Evolutionary conservation across 37 sponge, comb jelly and placozoan species (phyloP).

Genomic region (Aplysina aerophoba): DNA sequence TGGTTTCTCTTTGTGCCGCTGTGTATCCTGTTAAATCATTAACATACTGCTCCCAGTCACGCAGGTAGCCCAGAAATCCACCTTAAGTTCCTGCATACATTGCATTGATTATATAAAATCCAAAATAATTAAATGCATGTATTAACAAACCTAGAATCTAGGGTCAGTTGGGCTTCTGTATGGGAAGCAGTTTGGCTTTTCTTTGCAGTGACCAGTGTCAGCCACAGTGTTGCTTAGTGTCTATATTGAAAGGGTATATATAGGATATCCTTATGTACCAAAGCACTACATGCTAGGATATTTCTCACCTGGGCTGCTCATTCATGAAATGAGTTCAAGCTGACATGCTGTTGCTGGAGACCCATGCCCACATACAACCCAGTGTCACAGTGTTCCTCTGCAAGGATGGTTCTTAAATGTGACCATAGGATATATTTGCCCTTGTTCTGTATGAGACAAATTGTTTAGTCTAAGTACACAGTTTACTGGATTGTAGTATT

Average conservation of each 20-base stretch:
- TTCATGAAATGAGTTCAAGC: neutral
- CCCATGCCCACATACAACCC: conserved; percentile 5
- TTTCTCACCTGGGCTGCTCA: conserved; percentile 22
- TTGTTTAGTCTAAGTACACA: neutral
- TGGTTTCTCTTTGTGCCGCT: no score
- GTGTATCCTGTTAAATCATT: conserved; percentile 3
- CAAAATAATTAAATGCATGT: no score
- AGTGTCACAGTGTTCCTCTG: neutral
- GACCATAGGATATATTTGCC: conserved; percentile 6
- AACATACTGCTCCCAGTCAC: conserved; percentile 40
- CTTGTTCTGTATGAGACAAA: neutral
- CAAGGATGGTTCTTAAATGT: neutral
- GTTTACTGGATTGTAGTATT: neutral
- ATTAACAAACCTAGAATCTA: conserved; percentile 5
- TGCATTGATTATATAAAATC: no score
- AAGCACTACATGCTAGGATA: conserved; percentile 1
- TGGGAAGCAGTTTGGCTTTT: neutral
- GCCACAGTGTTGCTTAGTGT: conserved; percentile 1
- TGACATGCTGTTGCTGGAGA: neutral
- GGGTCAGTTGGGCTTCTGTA: conserved; percentile 6
- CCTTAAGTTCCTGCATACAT: conserved; percentile 25
- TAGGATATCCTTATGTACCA: neutral
- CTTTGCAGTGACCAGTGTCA: neutral
- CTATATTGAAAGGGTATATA: neutral
- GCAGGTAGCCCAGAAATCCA: conserved; percentile 50